These are phyloP conservation scores for Arrhamphus sclerolepis DNA, from an alignment of 2,797 vertebrate species.

Conservation along the genomic window DNA sequence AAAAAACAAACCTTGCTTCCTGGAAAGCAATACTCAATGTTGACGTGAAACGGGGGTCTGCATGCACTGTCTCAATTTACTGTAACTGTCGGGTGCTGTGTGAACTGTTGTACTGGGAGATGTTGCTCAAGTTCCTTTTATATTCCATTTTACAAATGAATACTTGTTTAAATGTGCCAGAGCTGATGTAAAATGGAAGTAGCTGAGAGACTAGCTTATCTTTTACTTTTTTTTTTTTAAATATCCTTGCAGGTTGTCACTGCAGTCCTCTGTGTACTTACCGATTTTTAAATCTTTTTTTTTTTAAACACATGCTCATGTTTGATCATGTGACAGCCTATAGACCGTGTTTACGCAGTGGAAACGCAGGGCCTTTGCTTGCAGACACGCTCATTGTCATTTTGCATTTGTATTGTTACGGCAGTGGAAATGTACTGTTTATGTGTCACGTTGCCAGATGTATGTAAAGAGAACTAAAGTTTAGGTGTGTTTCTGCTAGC, in stretches of 20 bases:
- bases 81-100: not conserved
- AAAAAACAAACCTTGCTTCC: not conserved
- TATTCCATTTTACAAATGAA: not conserved
- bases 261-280: not conserved
- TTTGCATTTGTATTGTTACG: no score
- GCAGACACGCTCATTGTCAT: no score
- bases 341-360: no score
- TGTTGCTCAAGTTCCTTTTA: not conserved
- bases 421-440: no score
- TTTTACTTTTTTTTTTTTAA: not conserved
- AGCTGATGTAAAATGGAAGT: not conserved
- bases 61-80: not conserved
- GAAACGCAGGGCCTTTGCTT: no score
- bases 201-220: not conserved
- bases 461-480: no score
- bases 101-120: not conserved
- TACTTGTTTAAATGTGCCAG: not conserved
- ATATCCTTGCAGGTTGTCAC: not conserved
- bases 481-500: no score
- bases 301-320: no score
- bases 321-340: no score
- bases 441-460: no score
- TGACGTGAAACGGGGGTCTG: constrained; percentile 7
- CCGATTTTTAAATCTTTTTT: not conserved
- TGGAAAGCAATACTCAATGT: not conserved